Evolutionary conservation across 2,888 invertebrate species (phyloP).

Genomic region (Anthrax anthrax): DNA sequence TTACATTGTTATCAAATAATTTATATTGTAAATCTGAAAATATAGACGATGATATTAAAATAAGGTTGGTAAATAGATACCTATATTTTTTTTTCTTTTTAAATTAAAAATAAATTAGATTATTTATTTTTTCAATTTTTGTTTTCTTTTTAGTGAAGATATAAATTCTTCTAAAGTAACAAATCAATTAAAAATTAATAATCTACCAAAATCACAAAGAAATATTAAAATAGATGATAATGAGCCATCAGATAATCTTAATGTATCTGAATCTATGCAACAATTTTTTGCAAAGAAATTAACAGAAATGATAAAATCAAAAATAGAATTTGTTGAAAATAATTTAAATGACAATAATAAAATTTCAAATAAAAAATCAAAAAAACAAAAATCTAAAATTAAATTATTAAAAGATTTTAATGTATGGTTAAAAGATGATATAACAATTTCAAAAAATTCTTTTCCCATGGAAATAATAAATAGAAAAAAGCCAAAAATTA

Average conservation of each 20-base stretch:
- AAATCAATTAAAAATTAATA: neutral
- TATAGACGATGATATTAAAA: too few species aligned
- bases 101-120: neutral
- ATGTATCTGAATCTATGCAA: conserved; percentile 10
- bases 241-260: conserved; percentile 4
- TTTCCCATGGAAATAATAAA: neutral
- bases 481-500: conserved; percentile 2
- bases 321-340: conserved; percentile 6
- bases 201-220: conserved; percentile 8
- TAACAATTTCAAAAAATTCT: neutral
- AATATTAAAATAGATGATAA: neutral
- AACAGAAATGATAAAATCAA: conserved; percentile 4
- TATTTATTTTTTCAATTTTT: too few species aligned
- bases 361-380: neutral
- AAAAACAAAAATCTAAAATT: neutral
- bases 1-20: conserved; percentile 4
- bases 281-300: conserved; percentile 9
- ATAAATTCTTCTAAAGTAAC: neutral
- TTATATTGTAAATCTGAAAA: too few species aligned
- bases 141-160: neutral
- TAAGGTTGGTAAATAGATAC: too few species aligned
- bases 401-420: conserved; percentile 7
- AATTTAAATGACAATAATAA: neutral
- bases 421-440: neutral
- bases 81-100: too few species aligned